phyloP scores from a whole-genome alignment of 1,140 invertebrate species.

The Rhyacophila brunnea region DNA sequence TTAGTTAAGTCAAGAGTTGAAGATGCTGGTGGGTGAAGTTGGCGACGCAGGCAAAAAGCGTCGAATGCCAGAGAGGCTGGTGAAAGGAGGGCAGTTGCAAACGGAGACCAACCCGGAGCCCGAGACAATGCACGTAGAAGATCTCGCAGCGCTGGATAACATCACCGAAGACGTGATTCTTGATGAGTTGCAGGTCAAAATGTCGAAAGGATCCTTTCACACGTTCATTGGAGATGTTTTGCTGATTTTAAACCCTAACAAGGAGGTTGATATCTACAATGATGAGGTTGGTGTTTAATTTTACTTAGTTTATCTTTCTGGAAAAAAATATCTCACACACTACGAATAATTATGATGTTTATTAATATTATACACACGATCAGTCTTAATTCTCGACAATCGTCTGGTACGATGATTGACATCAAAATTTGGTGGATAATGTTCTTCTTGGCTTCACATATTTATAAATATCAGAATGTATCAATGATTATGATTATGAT shows the following conservation, averaged over 20 bases:
- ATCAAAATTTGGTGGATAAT: no score
- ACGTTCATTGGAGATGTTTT: slow-evolving; percentile 90
- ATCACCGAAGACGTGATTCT: slow-evolving; percentile 79
- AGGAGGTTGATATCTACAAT: slow-evolving; percentile 65
- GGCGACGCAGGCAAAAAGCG: slow-evolving; percentile 42
- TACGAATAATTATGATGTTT: no score
- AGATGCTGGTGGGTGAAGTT: slow-evolving; percentile 54
- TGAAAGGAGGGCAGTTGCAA: slow-evolving; percentile 63
- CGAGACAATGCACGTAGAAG: slow-evolving; percentile 78
- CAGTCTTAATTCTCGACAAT: no score
- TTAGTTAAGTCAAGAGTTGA: slow-evolving; percentile 62
- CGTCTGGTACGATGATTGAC: no score
- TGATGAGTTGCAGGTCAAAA: slow-evolving; percentile 69
- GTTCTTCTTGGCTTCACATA: no score
- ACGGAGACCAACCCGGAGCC: slow-evolving; percentile 53
- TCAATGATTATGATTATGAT: no score
- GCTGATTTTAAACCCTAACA: slow-evolving; percentile 83
- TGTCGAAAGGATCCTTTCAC: slow-evolving; percentile 71
- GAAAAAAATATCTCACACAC: no score
- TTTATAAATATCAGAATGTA: no score
- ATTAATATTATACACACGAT: no score
- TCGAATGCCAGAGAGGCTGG: slow-evolving; percentile 60
- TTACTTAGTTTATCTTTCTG: no score
- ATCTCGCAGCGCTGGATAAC: slow-evolving; percentile 78
- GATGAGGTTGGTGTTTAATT: no score